phyloP scores from a whole-genome alignment of 2,888 invertebrate species.

The Melieria omissa region DNA sequence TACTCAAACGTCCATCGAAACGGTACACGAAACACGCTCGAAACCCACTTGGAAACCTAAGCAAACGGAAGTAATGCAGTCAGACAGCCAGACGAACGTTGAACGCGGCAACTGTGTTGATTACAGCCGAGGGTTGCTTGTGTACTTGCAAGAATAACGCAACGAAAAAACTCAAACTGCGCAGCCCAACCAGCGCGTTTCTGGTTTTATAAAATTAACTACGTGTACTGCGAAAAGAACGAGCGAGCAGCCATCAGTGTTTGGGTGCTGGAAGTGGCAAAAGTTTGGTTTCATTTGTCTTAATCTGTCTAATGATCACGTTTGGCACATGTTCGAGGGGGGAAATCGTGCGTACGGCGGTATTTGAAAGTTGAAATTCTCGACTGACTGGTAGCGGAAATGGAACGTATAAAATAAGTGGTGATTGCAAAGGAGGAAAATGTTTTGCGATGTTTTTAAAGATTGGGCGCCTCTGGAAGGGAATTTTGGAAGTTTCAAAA shows the following conservation, averaged over 20 bases:
- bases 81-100: too few species aligned
- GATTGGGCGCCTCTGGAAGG: background rate
- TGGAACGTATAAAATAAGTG: background rate
- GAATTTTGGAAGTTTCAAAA: background rate
- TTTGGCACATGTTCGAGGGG: conserved; percentile 14
- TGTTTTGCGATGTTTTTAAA: background rate
- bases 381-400: background rate
- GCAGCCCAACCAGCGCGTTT: too few species aligned
- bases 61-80: conserved; percentile 7
- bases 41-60: background rate
- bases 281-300: conserved; percentile 39
- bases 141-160: too few species aligned
- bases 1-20: too few species aligned
- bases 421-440: background rate
- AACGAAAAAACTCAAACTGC: too few species aligned
- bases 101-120: too few species aligned
- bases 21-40: too few species aligned
- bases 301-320: conserved; percentile 44
- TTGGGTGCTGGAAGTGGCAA: background rate
- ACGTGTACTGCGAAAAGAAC: too few species aligned
- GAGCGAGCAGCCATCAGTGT: background rate
- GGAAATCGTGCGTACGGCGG: background rate
- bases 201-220: too few species aligned
- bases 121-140: too few species aligned
- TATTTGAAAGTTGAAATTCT: background rate